Evolutionary conservation across 1,140 invertebrate genomes (phyloP).

Genomic region (Capitella teleta): DNA sequence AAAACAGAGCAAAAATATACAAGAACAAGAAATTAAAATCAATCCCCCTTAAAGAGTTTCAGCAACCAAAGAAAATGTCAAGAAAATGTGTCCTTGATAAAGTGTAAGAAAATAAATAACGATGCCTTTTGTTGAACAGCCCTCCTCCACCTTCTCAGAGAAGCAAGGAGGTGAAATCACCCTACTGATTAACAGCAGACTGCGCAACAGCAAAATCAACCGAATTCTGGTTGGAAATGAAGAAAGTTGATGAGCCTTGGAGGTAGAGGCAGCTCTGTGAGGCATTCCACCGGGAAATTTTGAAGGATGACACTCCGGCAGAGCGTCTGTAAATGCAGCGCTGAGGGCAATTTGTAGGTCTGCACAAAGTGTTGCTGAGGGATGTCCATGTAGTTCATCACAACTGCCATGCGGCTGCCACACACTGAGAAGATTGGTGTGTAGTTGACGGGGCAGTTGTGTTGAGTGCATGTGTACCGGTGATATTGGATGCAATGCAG

Average conservation of each 20-base stretch:
- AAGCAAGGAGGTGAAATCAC: background rate
- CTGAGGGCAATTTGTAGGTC: constrained; percentile 34
- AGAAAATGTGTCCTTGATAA: too few species aligned
- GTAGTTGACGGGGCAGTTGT: constrained; percentile 37
- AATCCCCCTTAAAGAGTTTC: background rate
- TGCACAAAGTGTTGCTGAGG: constrained; percentile 28
- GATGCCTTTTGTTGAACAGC: too few species aligned
- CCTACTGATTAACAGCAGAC: background rate
- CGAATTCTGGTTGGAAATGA: constrained; percentile 35
- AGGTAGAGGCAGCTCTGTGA: constrained; percentile 30
- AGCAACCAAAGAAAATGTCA: too few species aligned
- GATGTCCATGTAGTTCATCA: constrained; percentile 31
- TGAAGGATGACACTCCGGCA: constrained; percentile 34
- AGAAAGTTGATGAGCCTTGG: constrained; percentile 31
- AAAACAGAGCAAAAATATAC: too few species aligned
- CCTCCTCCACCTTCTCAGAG: background rate
- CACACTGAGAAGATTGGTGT: constrained; percentile 36
- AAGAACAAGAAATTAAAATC: background rate
- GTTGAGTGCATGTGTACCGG: constrained; percentile 32
- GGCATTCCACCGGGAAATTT: constrained; percentile 22
- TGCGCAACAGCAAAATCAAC: constrained; percentile 8
- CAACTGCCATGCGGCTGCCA: constrained; percentile 38
- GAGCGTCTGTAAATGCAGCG: constrained; percentile 30
- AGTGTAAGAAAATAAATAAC: too few species aligned
- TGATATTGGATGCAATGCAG: constrained; percentile 39